Percentiles rank a stretch among this genome's conserved stretches.
Evolutionary conservation across 1,140 invertebrate genomes (phyloP).

Genomic region (Scaptodrosophila lebanonensis): DNA sequence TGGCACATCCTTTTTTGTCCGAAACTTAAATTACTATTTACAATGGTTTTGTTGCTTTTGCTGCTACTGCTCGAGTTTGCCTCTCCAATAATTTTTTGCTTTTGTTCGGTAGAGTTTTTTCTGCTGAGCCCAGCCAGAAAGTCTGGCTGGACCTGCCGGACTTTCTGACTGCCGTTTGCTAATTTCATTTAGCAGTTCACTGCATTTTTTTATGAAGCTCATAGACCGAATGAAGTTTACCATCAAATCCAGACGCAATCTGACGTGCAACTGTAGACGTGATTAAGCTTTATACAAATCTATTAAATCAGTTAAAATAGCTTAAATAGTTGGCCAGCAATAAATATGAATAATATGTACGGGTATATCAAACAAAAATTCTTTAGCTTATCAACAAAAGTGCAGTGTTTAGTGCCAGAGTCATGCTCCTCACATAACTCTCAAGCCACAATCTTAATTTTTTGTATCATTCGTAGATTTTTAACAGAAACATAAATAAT

Average conservation of each 20-base stretch:
- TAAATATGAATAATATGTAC: too few species aligned
- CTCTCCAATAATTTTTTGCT: slow-evolving; percentile 39
- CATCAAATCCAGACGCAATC: not conserved
- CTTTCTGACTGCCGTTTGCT: slow-evolving; percentile 28
- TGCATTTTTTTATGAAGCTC: slow-evolving; percentile 30
- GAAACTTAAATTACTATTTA: slow-evolving; percentile 75
- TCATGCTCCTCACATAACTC: slow-evolving; percentile 36
- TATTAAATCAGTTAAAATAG: slow-evolving; percentile 40
- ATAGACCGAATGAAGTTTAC: too few species aligned
- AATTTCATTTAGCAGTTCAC: slow-evolving; percentile 53
- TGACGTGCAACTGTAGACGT: too few species aligned
- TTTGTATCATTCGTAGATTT: slow-evolving; percentile 33
- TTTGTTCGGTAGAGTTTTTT: slow-evolving; percentile 29
- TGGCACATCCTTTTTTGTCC: slow-evolving; percentile 37
- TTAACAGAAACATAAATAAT: slow-evolving; percentile 56
- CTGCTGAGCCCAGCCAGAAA: too few species aligned
- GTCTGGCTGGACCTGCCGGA: too few species aligned
- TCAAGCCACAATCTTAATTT: slow-evolving; percentile 9
- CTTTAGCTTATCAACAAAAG: slow-evolving; percentile 21
- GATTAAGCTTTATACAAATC: slow-evolving; percentile 9
- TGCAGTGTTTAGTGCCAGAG: slow-evolving; percentile 32
- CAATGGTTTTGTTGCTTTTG: slow-evolving; percentile 42
- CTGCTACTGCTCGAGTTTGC: slow-evolving; percentile 13
- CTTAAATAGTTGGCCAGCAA: slow-evolving; percentile 41
- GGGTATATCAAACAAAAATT: too few species aligned